These are phyloP conservation scores for Dendrophyllia cribrosa DNA, from an alignment of 64 coral and sea anemone species.

Conservation along the genomic window DNA sequence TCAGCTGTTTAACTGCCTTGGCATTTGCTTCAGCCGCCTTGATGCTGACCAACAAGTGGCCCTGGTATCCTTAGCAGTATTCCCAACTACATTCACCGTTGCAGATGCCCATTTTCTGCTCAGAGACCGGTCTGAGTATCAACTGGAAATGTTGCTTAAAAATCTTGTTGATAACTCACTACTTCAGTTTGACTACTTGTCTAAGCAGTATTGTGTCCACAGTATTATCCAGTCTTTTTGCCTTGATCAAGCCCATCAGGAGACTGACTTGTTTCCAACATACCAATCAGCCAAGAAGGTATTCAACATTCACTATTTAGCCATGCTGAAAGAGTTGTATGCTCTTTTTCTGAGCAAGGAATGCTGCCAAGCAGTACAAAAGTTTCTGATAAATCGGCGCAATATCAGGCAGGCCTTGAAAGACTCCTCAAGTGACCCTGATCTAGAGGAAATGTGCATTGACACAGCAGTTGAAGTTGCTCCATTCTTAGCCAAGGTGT, in stretches of 20 bases:
- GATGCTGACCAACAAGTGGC: constrained; percentile 64
- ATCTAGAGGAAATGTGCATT: constrained; percentile 76
- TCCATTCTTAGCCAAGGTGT: constrained; percentile 85
- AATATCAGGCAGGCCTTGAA: constrained; percentile 84
- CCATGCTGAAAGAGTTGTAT: constrained; percentile 67
- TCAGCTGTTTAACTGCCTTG: constrained; percentile 88
- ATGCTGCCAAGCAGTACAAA: constrained; percentile 34
- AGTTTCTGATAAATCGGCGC: constrained; percentile 76
- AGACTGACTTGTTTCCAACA: constrained; percentile 38
- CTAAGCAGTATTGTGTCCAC: constrained; percentile 77
- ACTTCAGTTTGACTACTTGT: constrained; percentile 77
- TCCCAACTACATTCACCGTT: constrained; percentile 75
- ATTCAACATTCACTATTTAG: constrained; percentile 83
- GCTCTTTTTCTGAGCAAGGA: constrained; percentile 57
- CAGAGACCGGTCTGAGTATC: constrained; percentile 75
- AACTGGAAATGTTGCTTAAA: constrained; percentile 74
- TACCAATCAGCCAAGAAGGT: constrained; percentile 73
- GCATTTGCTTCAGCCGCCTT: constrained; percentile 81
- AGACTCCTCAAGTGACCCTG: constrained; percentile 58
- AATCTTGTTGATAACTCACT: constrained; percentile 85
- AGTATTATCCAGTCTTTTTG: constrained; percentile 91
- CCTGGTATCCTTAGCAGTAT: constrained; percentile 78
- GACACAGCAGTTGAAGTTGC: constrained; percentile 74
- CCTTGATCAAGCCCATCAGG: constrained; percentile 35
- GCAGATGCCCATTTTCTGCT: constrained; percentile 70